phyloP scores from a whole-genome alignment of 1,140 invertebrate genomes.

The Papilio polytes region DNA sequence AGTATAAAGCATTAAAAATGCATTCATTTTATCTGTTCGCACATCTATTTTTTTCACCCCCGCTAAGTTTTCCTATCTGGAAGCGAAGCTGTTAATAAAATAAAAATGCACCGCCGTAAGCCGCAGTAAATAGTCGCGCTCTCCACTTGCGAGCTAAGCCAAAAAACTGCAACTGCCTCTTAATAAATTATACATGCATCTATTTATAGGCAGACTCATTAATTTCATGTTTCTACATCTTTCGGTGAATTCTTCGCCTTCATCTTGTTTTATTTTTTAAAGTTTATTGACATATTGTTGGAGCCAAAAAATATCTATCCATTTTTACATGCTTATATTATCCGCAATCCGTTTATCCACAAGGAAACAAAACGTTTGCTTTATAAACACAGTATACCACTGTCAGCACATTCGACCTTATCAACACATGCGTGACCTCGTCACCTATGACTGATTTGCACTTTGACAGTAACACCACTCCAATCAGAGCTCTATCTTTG shows the following conservation, averaged over 20 bases:
- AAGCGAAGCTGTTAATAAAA: conserved; percentile 44
- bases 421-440: conserved; percentile 63
- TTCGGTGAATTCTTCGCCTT: conserved; percentile 43
- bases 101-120: conserved; percentile 65
- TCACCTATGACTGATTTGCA: conserved; percentile 71
- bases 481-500: conserved; percentile 40
- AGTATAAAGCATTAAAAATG: conserved; percentile 39
- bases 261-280: conserved; percentile 32
- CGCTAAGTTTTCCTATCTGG: conserved; percentile 37
- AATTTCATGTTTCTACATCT: conserved; percentile 58
- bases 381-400: conserved; percentile 56
- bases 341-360: conserved; percentile 47
- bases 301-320: conserved; percentile 23
- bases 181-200: conserved; percentile 78
- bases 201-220: conserved; percentile 75
- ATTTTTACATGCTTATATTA: conserved; percentile 15
- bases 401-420: conserved; percentile 62
- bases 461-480: conserved; percentile 53
- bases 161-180: conserved; percentile 73
- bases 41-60: conserved; percentile 20
- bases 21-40: conserved; percentile 6
- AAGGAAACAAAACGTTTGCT: conserved; percentile 57
- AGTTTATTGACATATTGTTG: not conserved
- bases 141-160: conserved; percentile 62
- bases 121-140: conserved; percentile 61